These are phyloP conservation scores for Scrobipalpa atriplicella DNA, from an alignment of 2,888 invertebrate species.

Conservation along the genomic window DNA sequence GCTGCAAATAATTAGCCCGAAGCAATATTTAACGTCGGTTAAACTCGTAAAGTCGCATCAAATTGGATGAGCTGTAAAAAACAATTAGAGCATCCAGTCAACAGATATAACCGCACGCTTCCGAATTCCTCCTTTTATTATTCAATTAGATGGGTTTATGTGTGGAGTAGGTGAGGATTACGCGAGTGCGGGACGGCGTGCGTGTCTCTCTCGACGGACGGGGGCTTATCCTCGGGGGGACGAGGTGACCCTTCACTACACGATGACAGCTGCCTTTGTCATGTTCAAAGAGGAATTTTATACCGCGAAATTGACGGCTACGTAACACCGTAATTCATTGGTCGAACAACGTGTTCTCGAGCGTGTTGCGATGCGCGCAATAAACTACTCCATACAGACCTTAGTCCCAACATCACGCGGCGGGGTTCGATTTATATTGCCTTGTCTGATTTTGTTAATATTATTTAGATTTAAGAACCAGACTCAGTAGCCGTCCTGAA, in stretches of 20 bases:
- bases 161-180: constrained; percentile 78
- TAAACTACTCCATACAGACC: constrained; percentile 64
- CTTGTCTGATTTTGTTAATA: constrained; percentile 78
- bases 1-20: constrained; percentile 68
- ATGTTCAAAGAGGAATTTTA: constrained; percentile 73
- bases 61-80: constrained; percentile 75
- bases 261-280: constrained; percentile 80
- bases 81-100: constrained; percentile 70
- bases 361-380: constrained; percentile 65
- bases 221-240: constrained; percentile 69
- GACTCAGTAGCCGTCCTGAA: constrained; percentile 39
- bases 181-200: constrained; percentile 68
- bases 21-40: constrained; percentile 70
- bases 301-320: constrained; percentile 77
- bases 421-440: constrained; percentile 72
- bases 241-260: constrained; percentile 70
- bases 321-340: constrained; percentile 67
- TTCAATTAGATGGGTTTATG: constrained; percentile 82
- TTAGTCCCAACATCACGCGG: constrained; percentile 57
- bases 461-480: constrained; percentile 65
- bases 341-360: constrained; percentile 59
- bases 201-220: constrained; percentile 69
- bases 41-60: constrained; percentile 67
- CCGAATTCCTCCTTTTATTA: constrained; percentile 77
- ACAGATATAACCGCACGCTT: constrained; percentile 76